Base-by-base conservation (phyloP, 37 sponge, comb jelly and placozoan genomes). In the Tethya wilhelma region DNA sequence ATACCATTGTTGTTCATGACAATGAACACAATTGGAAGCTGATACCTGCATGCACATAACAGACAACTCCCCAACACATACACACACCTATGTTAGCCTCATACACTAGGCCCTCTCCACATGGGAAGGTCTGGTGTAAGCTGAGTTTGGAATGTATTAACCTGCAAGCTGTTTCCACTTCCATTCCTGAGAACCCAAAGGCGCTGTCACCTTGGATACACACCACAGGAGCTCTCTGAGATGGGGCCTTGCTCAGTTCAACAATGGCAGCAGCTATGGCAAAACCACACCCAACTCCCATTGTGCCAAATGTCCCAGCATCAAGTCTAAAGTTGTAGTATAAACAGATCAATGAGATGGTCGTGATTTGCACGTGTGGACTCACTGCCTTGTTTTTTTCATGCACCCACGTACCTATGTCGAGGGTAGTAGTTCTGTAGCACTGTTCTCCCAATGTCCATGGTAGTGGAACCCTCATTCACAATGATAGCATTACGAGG, bases 201-300 rank as follows among this genome's bases (percentile, higher is more conserved):
- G 97, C 97, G 82, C 97, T 96, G 84, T 96, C 97, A 71, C 97
- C 97, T 74, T 96, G 90, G 39, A 96, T 87, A 67, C 86, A 84
- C 9, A 90, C 66, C 0, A 96, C 94, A 0, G 73, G 71, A 2
- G 57, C 46, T 36, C 60, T 59, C 49, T 77, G n/a, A 2, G 0
- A 8, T 11, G 42, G 34, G 22, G 56, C 56, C 19, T 81, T 88
- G n/a, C n/a, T 55, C n/a, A 75, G 69, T 7, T 73, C 69, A 9
- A 86, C 25, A 22, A 93, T 30, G 34, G 87, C 89, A 83, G 89
- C 92, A 36, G 97, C 97, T 26, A 96, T 93, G 23, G 97, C 94
- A 86, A 87, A 96, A 14, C 97, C 97, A 78, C 78, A 56, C 8
- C 97, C 97, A 5, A 96, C 82, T 1, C 97, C 97, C 97, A 96